Evolutionary conservation across 2,888 invertebrate species (phyloP).

Genomic region (Antitype chi): DNA sequence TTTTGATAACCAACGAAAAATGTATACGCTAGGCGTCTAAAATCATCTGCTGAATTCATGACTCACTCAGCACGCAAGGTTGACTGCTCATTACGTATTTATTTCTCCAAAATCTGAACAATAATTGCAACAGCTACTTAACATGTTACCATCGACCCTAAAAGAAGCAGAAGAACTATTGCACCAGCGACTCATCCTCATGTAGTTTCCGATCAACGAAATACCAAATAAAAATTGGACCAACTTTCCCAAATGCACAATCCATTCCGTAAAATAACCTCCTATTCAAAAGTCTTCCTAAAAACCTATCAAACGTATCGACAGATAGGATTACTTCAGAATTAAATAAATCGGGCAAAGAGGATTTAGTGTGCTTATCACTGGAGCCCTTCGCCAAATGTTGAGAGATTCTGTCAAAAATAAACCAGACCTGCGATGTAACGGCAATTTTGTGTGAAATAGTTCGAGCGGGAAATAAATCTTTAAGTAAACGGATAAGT

Average conservation of each 20-base stretch:
- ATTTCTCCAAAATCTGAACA: background rate
- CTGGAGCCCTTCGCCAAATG: conserved; percentile 61
- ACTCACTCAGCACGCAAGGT: background rate
- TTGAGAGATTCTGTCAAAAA: conserved; percentile 65
- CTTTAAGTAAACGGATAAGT: conserved; percentile 36
- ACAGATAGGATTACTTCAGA: conserved; percentile 59
- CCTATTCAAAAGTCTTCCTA: conserved; percentile 19
- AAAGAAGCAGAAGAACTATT: background rate
- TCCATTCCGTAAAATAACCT: background rate
- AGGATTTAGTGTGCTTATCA: conserved; percentile 66
- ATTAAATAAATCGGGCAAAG: conserved; percentile 57
- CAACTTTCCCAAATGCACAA: background rate
- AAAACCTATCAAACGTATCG: conserved; percentile 48
- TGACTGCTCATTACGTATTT: background rate
- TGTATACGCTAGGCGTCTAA: too few species aligned
- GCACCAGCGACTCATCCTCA: background rate
- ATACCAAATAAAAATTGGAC: background rate
- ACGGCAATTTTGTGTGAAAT: conserved; percentile 52
- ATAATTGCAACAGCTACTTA: background rate
- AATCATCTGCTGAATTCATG: too few species aligned
- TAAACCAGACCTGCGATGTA: conserved; percentile 53
- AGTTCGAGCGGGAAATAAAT: conserved; percentile 48
- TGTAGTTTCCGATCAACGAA: background rate
- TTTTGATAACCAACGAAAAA: too few species aligned
- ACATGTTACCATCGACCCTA: background rate